These are phyloP conservation scores for Petrocephalus sullivani DNA, from an alignment of 2,797 vertebrate genomes.

Conservation along the genomic window DNA sequence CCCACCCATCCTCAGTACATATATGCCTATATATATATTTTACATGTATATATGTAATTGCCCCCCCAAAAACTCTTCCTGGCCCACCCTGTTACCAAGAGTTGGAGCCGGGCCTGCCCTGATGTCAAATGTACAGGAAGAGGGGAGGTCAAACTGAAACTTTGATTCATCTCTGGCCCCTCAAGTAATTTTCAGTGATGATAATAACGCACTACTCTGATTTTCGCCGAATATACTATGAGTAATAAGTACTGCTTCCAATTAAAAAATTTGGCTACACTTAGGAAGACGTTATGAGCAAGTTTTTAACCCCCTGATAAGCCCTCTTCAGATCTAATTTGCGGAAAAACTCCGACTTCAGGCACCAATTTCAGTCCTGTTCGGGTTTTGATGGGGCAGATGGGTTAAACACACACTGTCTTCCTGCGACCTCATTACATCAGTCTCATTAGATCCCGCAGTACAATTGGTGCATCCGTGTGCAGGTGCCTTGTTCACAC, in stretches of 20 bases:
- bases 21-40: too few relatives aligned
- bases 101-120: background rate
- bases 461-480: background rate
- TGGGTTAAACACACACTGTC: background rate
- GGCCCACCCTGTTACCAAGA: too few relatives aligned
- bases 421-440: background rate
- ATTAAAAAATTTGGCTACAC: background rate
- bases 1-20: too few relatives aligned
- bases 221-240: background rate
- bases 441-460: background rate
- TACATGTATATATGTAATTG: too few relatives aligned
- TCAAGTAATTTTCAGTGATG: background rate
- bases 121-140: background rate
- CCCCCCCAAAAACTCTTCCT: too few relatives aligned
- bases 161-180: background rate
- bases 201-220: background rate
- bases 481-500: background rate
- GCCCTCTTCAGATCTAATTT: background rate
- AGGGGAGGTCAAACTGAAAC: background rate
- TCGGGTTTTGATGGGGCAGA: background rate
- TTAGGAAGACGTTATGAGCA: background rate
- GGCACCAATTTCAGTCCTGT: background rate
- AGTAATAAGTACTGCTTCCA: background rate
- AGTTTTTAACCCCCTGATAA: background rate
- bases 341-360: background rate